These are phyloP conservation scores for Amphimallon solstitiale DNA, from an alignment of 2,888 invertebrate species.

Conservation along the genomic window DNA sequence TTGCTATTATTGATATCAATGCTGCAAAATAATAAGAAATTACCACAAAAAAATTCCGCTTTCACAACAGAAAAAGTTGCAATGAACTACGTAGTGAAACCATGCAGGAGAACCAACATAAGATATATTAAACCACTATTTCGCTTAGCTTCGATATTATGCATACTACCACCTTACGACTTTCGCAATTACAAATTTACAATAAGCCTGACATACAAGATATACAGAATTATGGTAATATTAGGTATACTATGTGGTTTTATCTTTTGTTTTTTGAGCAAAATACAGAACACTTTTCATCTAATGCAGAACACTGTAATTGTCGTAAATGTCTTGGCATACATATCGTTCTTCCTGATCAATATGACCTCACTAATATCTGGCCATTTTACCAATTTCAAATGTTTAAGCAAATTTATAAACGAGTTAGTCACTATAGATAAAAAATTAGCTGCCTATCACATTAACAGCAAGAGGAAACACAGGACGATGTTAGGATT, in stretches of 20 bases:
- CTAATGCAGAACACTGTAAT: constrained; percentile 18
- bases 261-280: constrained; percentile 4
- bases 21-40: background rate
- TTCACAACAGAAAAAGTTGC: background rate
- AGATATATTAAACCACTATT: constrained; percentile 18
- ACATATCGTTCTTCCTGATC: constrained; percentile 17
- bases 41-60: background rate
- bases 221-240: constrained; percentile 1
- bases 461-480: background rate
- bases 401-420: constrained; percentile 2
- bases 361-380: constrained; percentile 10
- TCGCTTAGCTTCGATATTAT: background rate
- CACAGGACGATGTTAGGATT: background rate
- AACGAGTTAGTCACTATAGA: constrained; percentile 13
- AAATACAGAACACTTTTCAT: background rate
- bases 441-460: background rate
- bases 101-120: background rate
- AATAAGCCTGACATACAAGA: constrained; percentile 2
- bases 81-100: background rate
- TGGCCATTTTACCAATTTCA: constrained; percentile 18
- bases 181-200: constrained; percentile 18
- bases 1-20: background rate
- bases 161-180: constrained; percentile 15
- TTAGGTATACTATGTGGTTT: constrained; percentile 1
- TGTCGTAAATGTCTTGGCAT: constrained; percentile 21